Evolutionary conservation across 2,113 vertebrate species (phyloP).

Genomic region (Ibidorhyncha struthersii): DNA sequence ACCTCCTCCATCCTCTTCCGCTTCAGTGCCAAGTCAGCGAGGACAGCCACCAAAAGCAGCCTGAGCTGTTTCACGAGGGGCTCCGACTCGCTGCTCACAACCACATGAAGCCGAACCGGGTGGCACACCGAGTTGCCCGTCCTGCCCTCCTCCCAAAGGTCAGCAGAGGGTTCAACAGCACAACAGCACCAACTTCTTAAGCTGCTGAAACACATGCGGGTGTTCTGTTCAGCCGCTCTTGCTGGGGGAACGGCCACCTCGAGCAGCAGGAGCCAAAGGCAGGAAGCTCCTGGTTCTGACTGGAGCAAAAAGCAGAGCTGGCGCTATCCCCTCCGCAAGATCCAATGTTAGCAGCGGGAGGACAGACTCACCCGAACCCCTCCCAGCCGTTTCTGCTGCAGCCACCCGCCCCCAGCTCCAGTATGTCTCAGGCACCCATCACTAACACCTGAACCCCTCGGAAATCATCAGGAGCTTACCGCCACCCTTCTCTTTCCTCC

Average conservation of each 20-base stretch:
- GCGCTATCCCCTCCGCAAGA: neutral
- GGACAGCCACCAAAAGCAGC: neutral
- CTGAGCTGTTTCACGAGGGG: neutral
- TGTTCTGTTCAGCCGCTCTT: neutral
- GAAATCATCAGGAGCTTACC: neutral
- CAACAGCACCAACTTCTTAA: neutral
- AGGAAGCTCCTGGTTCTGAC: neutral
- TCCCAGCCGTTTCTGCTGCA: neutral
- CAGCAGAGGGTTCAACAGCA: neutral
- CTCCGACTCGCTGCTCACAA: neutral
- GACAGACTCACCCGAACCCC: neutral
- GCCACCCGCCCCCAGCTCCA: neutral
- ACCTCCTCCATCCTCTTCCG: neutral
- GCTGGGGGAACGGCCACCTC: neutral
- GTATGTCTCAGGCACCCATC: neutral
- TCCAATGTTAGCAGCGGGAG: neutral
- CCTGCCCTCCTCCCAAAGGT: neutral
- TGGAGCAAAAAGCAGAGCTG: neutral
- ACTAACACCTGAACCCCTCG: neutral
- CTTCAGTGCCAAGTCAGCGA: neutral
- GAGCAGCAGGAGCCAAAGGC: neutral
- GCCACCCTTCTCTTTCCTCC: neutral
- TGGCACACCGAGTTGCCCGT: fast-evolving
- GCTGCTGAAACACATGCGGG: fast-evolving
- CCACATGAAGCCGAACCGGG: fast-evolving